Evolutionary conservation across 2,888 invertebrate species (phyloP).

Genomic region (Gnatocerus cornutus): DNA sequence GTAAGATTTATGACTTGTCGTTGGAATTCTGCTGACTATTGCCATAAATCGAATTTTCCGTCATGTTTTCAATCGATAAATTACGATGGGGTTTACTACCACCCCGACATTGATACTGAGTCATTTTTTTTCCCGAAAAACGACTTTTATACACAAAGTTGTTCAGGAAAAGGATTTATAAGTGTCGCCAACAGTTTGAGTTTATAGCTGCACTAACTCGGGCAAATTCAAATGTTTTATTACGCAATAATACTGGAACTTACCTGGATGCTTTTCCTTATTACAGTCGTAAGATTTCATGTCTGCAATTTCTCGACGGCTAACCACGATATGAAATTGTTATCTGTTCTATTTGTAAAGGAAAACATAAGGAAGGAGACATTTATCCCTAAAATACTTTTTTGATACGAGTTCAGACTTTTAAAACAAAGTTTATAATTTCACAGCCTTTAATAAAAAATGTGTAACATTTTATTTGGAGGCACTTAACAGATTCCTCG

Average conservation of each 20-base stretch:
- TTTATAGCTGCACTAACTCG: constrained; percentile 1
- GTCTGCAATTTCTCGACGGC: neutral
- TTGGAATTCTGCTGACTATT: neutral
- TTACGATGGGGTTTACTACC: no score
- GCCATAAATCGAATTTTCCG: neutral
- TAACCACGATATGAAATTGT: neutral
- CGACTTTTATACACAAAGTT: neutral
- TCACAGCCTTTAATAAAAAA: no score
- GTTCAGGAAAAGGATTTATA: neutral
- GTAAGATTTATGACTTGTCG: constrained; percentile 3
- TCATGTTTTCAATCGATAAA: neutral
- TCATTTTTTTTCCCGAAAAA: neutral
- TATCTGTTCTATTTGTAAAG: neutral
- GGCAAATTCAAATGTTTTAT: constrained; percentile 23
- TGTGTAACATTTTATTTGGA: no score
- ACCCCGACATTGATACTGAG: neutral
- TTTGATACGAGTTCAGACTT: no score
- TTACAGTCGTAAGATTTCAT: constrained; percentile 16
- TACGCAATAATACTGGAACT: constrained; percentile 15
- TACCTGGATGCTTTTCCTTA: constrained; percentile 18
- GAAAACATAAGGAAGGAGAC: no score
- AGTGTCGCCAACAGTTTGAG: neutral
- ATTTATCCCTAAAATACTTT: no score
- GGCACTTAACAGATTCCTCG: constrained; percentile 74
- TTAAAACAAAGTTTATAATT: no score